Evolutionary conservation across 2,888 invertebrate genomes (phyloP).

Genomic region (Amphimallon solstitiale): DNA sequence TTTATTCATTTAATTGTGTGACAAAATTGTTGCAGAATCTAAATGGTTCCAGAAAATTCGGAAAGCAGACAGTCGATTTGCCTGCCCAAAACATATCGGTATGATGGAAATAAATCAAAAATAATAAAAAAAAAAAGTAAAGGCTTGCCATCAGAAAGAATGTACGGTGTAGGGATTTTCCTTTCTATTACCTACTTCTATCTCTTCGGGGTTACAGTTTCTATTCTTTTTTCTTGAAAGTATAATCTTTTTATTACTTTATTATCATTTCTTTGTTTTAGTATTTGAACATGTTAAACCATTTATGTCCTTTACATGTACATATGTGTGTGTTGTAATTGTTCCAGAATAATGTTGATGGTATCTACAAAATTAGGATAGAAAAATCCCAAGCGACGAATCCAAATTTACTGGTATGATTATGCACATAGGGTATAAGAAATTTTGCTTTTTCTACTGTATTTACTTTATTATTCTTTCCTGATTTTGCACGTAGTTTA

Average conservation of each 20-base stretch:
- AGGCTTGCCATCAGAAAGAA: not conserved
- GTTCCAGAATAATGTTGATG: conserved; percentile 37
- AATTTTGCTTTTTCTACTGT: conserved; percentile 17
- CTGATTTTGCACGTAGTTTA: conserved; percentile 1
- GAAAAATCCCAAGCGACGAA: conserved; percentile 24
- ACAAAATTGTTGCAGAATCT: conserved; percentile 38
- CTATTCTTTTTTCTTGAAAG: not conserved
- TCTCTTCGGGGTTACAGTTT: too few species aligned
- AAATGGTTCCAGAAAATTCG: conserved; percentile 27
- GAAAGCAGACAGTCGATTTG: conserved; percentile 35
- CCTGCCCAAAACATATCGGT: conserved; percentile 32
- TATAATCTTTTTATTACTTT: not conserved
- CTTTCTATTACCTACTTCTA: not conserved
- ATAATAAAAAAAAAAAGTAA: not conserved
- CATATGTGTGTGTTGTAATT: conserved; percentile 20
- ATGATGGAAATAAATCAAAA: conserved; percentile 22
- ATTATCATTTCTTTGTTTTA: not conserved
- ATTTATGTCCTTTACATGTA: not conserved
- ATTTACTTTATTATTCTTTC: conserved; percentile 1
- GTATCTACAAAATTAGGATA: conserved; percentile 38
- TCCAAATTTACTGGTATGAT: conserved; percentile 37
- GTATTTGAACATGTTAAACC: too few species aligned
- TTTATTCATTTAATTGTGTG: conserved; percentile 10
- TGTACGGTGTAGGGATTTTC: conserved; percentile 12
- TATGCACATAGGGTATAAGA: conserved; percentile 13